Evolutionary conservation across 2,888 invertebrate species (phyloP).

Genomic region (Lepetodrilus schrolli): DNA sequence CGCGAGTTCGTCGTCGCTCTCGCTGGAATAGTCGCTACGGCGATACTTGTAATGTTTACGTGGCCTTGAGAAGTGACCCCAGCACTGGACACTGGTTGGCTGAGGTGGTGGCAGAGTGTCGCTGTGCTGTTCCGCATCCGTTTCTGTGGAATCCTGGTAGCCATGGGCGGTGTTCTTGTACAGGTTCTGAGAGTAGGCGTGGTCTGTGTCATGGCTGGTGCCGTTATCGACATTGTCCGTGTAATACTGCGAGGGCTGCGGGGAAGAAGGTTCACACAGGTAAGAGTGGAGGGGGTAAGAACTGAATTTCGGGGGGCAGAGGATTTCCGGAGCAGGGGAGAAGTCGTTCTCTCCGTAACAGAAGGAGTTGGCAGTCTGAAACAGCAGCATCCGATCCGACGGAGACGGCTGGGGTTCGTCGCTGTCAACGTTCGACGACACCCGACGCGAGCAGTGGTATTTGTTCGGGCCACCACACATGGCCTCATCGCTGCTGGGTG

Average conservation of each 20-base stretch:
- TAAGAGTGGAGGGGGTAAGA: conserved; percentile 28
- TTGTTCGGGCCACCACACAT: neutral
- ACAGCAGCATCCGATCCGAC: conserved; percentile 23
- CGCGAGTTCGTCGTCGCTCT: conserved; percentile 61
- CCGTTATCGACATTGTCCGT: conserved; percentile 36
- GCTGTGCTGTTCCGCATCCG: neutral
- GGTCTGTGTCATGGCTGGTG: no score
- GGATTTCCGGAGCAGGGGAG: conserved; percentile 16
- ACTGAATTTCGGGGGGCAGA: conserved; percentile 19
- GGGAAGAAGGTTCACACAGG: conserved; percentile 1
- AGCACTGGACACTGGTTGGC: conserved; percentile 49
- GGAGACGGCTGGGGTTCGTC: conserved; percentile 34
- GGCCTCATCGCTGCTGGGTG: conserved; percentile 44
- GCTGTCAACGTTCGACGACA: conserved; percentile 40
- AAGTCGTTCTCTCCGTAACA: conserved; percentile 32
- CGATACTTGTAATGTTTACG: conserved; percentile 62
- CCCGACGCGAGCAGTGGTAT: conserved; percentile 24
- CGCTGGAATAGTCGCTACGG: conserved; percentile 67
- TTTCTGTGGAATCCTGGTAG: neutral
- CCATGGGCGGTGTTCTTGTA: conserved; percentile 1
- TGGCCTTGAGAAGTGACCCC: conserved; percentile 63
- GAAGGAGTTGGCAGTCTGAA: conserved; percentile 32
- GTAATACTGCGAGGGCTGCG: conserved; percentile 34
- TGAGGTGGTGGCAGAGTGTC: no score
- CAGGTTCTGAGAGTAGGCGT: conserved; percentile 4